Conservation (phyloP, 2,888 invertebrate genomes). For the Amphiduros pacificus region DNA sequence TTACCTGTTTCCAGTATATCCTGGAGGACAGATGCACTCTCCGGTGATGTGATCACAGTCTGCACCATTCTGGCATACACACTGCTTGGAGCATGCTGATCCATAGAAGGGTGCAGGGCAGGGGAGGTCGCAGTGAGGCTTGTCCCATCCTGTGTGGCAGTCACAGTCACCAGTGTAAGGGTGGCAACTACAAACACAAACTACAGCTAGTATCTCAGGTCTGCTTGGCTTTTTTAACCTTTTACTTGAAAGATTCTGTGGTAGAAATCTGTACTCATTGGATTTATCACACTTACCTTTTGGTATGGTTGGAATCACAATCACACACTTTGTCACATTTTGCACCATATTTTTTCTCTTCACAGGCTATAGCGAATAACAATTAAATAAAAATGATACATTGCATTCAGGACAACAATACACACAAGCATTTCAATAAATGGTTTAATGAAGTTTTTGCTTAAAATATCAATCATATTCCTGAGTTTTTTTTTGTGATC, state of each 20-base stretch:
- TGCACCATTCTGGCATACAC: slow-evolving; percentile 36
- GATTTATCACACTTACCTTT: neutral
- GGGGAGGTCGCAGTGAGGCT: slow-evolving; percentile 10
- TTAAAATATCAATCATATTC: no score
- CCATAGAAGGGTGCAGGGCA: slow-evolving; percentile 36
- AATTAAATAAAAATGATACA: no score
- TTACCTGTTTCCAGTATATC: slow-evolving; percentile 21
- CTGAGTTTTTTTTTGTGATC: no score
- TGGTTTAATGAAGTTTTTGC: no score
- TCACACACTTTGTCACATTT: slow-evolving; percentile 36
- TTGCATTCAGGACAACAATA: no score
- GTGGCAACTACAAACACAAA: slow-evolving; percentile 14
- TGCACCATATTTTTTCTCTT: slow-evolving; percentile 36
- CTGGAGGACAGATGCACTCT: slow-evolving; percentile 31
- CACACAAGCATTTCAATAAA: no score
- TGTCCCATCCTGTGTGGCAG: slow-evolving; percentile 36
- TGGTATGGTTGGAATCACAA: slow-evolving; percentile 37
- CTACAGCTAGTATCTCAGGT: neutral
- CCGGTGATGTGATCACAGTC: slow-evolving; percentile 40
- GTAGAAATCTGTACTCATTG: neutral
- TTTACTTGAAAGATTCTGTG: neutral
- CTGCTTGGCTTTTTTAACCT: neutral
- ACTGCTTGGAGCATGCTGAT: slow-evolving; percentile 30
- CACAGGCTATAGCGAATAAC: no score
- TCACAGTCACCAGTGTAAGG: slow-evolving; percentile 33